phyloP scores from a whole-genome alignment of 2,888 invertebrate species.

The Latheticus oryzae region DNA sequence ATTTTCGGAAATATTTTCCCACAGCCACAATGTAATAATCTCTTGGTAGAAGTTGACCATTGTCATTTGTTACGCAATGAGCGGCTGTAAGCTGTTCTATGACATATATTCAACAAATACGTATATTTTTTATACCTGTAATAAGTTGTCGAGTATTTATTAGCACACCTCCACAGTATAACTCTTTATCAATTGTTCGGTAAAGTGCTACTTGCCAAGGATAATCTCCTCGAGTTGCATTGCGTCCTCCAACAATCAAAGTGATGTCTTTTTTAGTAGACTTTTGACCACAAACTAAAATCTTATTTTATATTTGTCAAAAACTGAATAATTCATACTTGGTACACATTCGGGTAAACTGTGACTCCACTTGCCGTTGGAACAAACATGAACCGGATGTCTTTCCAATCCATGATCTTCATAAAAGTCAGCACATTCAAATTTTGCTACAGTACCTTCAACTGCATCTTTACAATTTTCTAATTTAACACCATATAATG shows the following conservation, averaged over 20 bases:
- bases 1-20: conserved; percentile 51
- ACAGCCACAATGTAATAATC: conserved; percentile 46
- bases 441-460: conserved; percentile 48
- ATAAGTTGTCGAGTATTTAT: conserved; percentile 52
- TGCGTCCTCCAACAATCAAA: conserved; percentile 53
- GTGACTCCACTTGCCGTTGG: conserved; percentile 50
- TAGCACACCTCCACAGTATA: conserved; percentile 57
- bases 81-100: conserved; percentile 52
- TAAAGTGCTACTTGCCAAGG: conserved; percentile 61
- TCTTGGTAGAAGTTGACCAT: conserved; percentile 23
- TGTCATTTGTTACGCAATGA: conserved; percentile 47
- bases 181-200: conserved; percentile 20
- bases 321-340: conserved; percentile 47
- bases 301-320: conserved; percentile 41
- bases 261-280: conserved; percentile 47
- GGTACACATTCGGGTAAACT: conserved; percentile 52
- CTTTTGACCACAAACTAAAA: conserved; percentile 59
- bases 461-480: conserved; percentile 45
- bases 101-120: too few relatives aligned
- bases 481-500: neutral
- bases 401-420: conserved; percentile 44
- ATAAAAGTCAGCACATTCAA: conserved; percentile 52
- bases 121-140: conserved; percentile 59
- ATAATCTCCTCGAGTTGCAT: conserved; percentile 54
- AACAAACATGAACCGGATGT: conserved; percentile 42